Evolutionary conservation across 2,113 vertebrate species (phyloP), one percentile per base, ranked within the genome.

Genomic region (Anarhynchus alexandrinus): DNA sequence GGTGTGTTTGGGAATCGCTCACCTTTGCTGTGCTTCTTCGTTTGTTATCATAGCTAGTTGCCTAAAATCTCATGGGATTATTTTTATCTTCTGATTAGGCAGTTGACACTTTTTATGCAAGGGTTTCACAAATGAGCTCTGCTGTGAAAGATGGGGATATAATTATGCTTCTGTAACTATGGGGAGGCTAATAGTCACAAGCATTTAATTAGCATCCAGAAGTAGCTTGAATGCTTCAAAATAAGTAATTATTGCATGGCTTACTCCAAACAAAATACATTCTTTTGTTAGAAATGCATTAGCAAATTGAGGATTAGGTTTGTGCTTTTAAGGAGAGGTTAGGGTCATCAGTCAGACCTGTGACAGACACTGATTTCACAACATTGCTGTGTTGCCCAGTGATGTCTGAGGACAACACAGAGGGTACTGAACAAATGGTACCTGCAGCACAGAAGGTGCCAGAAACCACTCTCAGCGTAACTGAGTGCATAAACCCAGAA

Each of bases 181-280:
- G 30, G 52, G 80, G 52, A 95, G 61, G 49, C 57, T 88, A 94
- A 88, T 84, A 65, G 70, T 65, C 65, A 78, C 83, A 86, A 82
- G 65, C 52, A 91, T 86, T 90, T 86, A 74, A 94, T 93, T 95
- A 91, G 58, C 73, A 96, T 79, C 69, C 61, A 61, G 30, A 82
- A 88, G 52, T 55, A 69, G 36, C 27, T 79, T 58, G 61, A 71
- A 69, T 76, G 25, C 52, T 86, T 91, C 61, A 69, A 88, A 86
- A 71, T 81, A 89, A 91, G 17, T 69, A 79, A 89, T n/a, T 87
- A 92, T 88, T 83, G 42, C 65, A 49, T 65, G 65, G 26, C 57
- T 92, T 61, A 38, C 49, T 94, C 69, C 25, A 92, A 91, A 62
- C 2, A 72, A 70, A 93, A 88, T 25, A 40, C 18, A 40, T 65